Percentiles rank a stretch among this genome's conserved stretches.
Evolutionary conservation across 2,113 vertebrate species (phyloP).

Genomic region (Mustela lutreola): DNA sequence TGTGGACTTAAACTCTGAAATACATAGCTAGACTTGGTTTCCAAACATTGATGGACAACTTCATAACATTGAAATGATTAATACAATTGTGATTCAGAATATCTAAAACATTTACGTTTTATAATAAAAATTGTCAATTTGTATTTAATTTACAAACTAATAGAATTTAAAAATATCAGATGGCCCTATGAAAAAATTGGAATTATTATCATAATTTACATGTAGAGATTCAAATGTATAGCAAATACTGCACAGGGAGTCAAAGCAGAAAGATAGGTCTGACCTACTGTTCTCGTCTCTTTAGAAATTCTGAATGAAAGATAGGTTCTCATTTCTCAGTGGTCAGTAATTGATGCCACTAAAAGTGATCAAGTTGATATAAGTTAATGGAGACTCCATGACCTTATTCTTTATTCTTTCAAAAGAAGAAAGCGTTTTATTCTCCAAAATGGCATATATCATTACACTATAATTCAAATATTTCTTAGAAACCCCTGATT

Average conservation of each 20-base stretch:
- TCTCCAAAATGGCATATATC: neutral
- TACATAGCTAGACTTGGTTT: neutral
- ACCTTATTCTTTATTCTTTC: neutral
- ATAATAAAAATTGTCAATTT: neutral
- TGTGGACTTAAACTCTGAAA: neutral
- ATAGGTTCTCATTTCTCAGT: neutral
- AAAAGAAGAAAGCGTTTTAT: conserved; percentile 52
- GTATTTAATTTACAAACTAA: neutral
- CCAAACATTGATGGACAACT: neutral
- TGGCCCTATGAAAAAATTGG: neutral
- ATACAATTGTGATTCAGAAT: neutral
- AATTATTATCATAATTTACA: neutral
- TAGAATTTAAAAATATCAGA: neutral
- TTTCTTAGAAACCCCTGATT: conserved; percentile 50
- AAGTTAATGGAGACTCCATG: conserved; percentile 1
- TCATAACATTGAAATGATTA: neutral
- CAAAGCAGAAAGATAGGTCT: neutral
- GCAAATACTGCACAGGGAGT: neutral
- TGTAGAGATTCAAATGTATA: neutral
- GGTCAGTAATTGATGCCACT: conserved; percentile 32
- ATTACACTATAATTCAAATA: neutral
- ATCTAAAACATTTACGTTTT: neutral
- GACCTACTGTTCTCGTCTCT: neutral
- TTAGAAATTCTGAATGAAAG: conserved; percentile 57
- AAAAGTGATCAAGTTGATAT: neutral